Conservation (phyloP, 2,797 vertebrate genomes). For the Apogon hyalosoma region DNA sequence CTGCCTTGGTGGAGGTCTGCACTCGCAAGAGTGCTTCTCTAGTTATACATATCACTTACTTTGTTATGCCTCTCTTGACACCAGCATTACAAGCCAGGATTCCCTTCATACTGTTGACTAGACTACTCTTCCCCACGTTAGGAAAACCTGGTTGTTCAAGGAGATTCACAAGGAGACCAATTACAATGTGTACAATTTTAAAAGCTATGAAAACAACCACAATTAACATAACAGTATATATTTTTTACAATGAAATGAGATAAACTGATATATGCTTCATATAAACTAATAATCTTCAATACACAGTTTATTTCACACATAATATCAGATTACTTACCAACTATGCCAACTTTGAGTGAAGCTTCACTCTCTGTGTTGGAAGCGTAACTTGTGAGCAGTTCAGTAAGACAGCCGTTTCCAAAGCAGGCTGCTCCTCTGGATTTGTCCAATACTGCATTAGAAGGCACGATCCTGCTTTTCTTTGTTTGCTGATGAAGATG, state of each 20-base stretch:
- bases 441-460: conserved; percentile 69
- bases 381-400: conserved; percentile 81
- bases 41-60: conserved; percentile 81
- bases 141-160: conserved; percentile 88
- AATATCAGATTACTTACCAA: conserved; percentile 83
- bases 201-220: background rate
- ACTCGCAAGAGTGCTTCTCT: no score
- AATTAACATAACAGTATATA: background rate
- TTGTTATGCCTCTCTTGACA: conserved; percentile 90
- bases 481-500: conserved; percentile 72
- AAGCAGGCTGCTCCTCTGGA: conserved; percentile 79
- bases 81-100: conserved; percentile 86
- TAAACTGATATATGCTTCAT: no score
- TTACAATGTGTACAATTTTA: no score
- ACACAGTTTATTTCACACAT: no score
- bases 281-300: background rate
- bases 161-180: background rate
- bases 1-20: no score
- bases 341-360: conserved; percentile 88
- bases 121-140: conserved; percentile 96
- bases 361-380: conserved; percentile 55
- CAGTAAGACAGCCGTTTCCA: conserved; percentile 84
- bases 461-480: conserved; percentile 71
- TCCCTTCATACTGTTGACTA: conserved; percentile 94
- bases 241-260: no score